Percentiles rank a stretch among this genome's conserved stretches.
These are phyloP conservation scores for Galago senegalensis DNA, from an alignment of 2,797 vertebrate genomes.

Conservation along the genomic window DNA sequence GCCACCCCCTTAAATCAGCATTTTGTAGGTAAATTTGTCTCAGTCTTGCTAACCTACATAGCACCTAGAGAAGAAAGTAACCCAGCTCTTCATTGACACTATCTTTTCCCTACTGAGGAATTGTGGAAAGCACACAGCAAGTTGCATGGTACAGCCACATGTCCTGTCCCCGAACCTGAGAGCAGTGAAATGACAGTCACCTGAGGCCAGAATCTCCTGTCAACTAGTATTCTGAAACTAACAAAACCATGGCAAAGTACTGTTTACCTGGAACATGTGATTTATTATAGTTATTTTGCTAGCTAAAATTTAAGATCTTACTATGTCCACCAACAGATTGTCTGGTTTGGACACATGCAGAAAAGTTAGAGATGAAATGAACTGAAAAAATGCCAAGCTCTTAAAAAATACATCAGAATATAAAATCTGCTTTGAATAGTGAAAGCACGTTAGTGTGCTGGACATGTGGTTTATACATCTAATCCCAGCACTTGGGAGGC, in stretches of 20 bases:
- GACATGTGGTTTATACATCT: neutral
- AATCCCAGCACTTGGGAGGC: too few relatives aligned
- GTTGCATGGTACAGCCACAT: neutral
- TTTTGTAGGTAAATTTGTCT: neutral
- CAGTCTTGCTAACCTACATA: neutral
- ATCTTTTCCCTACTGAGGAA: neutral
- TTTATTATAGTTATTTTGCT: neutral
- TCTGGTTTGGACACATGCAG: neutral
- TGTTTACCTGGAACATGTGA: neutral
- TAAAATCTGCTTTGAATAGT: neutral
- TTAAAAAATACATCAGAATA: neutral
- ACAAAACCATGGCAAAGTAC: neutral
- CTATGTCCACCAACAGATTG: neutral
- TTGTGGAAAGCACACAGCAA: neutral
- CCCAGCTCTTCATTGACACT: rapidly evolving
- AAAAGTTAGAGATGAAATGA: neutral
- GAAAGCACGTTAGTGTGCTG: neutral
- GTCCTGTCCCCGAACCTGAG: neutral
- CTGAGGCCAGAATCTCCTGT: neutral
- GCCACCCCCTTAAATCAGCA: neutral
- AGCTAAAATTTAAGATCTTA: neutral
- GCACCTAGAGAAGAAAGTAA: neutral
- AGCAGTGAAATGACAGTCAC: neutral
- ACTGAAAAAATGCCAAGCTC: neutral
- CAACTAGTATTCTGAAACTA: neutral